Conservation (phyloP, 2,888 invertebrate species). For the Eupeodes luniger region DNA sequence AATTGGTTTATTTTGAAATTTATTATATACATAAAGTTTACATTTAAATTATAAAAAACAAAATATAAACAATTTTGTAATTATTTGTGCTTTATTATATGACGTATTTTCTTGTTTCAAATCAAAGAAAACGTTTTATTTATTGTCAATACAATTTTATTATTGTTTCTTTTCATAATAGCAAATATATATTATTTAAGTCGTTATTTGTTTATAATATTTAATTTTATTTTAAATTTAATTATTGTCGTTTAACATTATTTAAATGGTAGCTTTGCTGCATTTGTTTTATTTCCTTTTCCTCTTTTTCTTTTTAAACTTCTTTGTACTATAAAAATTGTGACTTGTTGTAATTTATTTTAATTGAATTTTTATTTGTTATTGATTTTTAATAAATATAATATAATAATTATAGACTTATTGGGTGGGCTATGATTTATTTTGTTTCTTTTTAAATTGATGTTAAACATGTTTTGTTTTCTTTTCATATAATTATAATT, state of each 20-base stretch:
- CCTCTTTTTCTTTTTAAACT: neutral
- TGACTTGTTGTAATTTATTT: constrained; percentile 37
- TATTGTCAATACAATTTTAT: constrained; percentile 62
- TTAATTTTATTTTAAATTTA: constrained; percentile 36
- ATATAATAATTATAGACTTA: constrained; percentile 23
- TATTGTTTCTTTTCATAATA: constrained; percentile 34
- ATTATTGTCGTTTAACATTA: constrained; percentile 38
- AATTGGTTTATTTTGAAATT: constrained; percentile 32
- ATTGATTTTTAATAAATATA: constrained; percentile 18
- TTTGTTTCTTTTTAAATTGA: neutral
- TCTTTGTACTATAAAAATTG: constrained; percentile 71
- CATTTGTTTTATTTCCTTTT: constrained; percentile 18
- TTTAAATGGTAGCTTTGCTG: constrained; percentile 43
- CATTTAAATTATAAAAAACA: constrained; percentile 18
- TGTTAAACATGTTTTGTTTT: constrained; percentile 6
- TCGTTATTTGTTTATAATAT: neutral
- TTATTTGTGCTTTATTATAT: constrained; percentile 21
- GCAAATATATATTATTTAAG: neutral
- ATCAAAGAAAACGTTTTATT: constrained; percentile 26
- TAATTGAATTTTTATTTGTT: constrained; percentile 2
- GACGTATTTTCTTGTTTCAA: constrained; percentile 7
- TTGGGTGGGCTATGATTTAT: constrained; percentile 27
- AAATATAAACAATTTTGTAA: constrained; percentile 3
- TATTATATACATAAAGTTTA: constrained; percentile 7
- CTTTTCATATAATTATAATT: neutral